Evolutionary conservation across 2,888 invertebrate genomes (phyloP).

Genomic region (Drosophila sordidula): DNA sequence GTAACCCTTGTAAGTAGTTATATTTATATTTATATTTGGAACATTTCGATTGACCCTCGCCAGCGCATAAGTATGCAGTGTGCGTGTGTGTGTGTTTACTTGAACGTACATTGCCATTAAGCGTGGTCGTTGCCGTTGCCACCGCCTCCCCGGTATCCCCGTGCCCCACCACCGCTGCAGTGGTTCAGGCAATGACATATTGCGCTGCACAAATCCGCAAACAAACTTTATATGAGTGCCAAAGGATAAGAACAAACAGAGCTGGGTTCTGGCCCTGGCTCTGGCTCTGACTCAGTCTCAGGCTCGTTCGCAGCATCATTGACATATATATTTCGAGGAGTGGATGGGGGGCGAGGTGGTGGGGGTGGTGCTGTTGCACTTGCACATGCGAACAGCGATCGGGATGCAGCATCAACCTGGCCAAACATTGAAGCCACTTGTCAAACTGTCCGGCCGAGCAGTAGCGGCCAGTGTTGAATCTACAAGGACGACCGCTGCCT

Average conservation of each 20-base stretch:
- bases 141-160: slow-evolving; percentile 1
- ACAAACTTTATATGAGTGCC: slow-evolving; percentile 79
- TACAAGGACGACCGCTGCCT: slow-evolving; percentile 46
- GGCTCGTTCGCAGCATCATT: slow-evolving; percentile 58
- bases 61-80: slow-evolving; percentile 37
- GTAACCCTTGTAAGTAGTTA: too few species aligned
- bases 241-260: slow-evolving; percentile 78
- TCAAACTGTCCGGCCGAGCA: slow-evolving; percentile 53
- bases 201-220: slow-evolving; percentile 81
- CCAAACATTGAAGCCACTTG: slow-evolving; percentile 70
- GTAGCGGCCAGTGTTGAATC: slow-evolving; percentile 41
- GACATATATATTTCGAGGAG: slow-evolving; percentile 68
- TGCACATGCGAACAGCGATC: slow-evolving; percentile 7
- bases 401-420: slow-evolving; percentile 41
- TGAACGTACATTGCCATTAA: slow-evolving; percentile 79
- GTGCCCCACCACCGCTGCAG: neutral
- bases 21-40: too few species aligned
- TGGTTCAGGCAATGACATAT: slow-evolving; percentile 76
- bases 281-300: slow-evolving; percentile 2
- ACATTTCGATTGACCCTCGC: slow-evolving; percentile 37
- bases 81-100: slow-evolving; percentile 62
- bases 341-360: neutral
- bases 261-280: slow-evolving; percentile 28
- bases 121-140: slow-evolving; percentile 60
- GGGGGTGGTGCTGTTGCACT: neutral